Evolutionary conservation across 2,797 vertebrate genomes (phyloP), one percentile per base, ranked within the genome.

Genomic region (Ciconia nigra): DNA sequence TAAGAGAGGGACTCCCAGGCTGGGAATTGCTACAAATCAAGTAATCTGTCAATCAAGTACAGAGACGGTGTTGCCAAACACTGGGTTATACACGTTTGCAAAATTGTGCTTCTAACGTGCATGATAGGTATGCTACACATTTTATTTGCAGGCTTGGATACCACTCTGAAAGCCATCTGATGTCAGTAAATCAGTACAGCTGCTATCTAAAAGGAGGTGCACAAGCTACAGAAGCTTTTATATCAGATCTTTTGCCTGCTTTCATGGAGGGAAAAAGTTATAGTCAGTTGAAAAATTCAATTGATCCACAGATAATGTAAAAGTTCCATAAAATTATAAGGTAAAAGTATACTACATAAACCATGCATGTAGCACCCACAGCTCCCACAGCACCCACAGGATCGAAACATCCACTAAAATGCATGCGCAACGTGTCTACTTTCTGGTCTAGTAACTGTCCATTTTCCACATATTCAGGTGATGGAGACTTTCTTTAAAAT

Each of bases 61-160:
- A 46, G 35, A 78, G 33, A 55, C 0, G 0, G 3, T 28, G 26
- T 10, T 65, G 29, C 13, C 44, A 46, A 76, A 58, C 0, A 1
- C 35, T 14, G 26, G 5, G 12, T 44, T 67, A 57, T 9, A 49
- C 5, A 31, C 1, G 0, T 77, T 42, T 57, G 24, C 44, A 89
- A 70, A 86, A 33, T 15, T 63, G 20, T 13, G 8, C 22, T 69
- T 86, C 31, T 73, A 58, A 59, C 5, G 10, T 9, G 26, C 29
- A 10, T 5, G 19, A 41, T 2, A 44, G 18, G 35, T 78, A 37
- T 3, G 13, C 10, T 39, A 51, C 17, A 20, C 9, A 16, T 57
- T 82, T 84, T 82, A 54, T 79, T 69, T 84, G 13, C 15, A 49
- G 39, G 46, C 13, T 86, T 49, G 18, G 24, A 2, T 70, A 39